These are phyloP conservation scores for Ovis canadensis DNA, from an alignment of 2,113 vertebrate genomes.

Conservation along the genomic window DNA sequence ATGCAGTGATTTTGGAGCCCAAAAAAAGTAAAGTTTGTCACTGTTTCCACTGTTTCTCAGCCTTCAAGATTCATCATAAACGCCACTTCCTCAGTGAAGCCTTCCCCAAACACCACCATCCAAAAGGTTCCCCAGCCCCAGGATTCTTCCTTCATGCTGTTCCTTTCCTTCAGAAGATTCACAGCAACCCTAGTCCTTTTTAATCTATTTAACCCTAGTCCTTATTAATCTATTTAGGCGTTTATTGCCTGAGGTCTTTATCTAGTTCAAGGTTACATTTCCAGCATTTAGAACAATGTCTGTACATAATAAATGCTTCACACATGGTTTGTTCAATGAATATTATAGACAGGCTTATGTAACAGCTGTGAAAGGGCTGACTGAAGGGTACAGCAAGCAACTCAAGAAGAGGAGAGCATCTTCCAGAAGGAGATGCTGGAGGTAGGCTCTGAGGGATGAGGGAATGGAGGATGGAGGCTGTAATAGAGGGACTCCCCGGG, in stretches of 20 bases:
- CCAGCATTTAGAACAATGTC: neutral
- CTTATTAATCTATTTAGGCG: neutral
- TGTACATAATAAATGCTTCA: neutral
- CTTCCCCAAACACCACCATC: neutral
- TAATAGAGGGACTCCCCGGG: rapidly evolving
- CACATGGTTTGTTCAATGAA: neutral
- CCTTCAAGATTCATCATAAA: neutral
- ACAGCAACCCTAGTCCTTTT: neutral
- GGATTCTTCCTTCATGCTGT: too few relatives aligned
- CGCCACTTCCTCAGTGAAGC: neutral
- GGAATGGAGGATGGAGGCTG: neutral
- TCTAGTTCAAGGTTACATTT: neutral
- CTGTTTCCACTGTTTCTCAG: neutral
- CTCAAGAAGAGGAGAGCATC: rapidly evolving
- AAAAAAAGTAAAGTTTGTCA: neutral
- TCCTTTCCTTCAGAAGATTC: neutral
- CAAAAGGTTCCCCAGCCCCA: neutral
- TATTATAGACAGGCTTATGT: neutral
- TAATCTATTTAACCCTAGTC: too few relatives aligned
- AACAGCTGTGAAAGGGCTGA: neutral
- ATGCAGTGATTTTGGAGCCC: neutral
- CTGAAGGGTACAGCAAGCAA: rapidly evolving
- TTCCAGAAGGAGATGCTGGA: neutral
- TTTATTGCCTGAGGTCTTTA: neutral
- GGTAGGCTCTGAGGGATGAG: neutral